A percentile compares a stretch with the other conserved stretches of the same genome.
Evolutionary conservation across 1,140 invertebrate species (phyloP).

Genomic region (Diorhabda elongata): DNA sequence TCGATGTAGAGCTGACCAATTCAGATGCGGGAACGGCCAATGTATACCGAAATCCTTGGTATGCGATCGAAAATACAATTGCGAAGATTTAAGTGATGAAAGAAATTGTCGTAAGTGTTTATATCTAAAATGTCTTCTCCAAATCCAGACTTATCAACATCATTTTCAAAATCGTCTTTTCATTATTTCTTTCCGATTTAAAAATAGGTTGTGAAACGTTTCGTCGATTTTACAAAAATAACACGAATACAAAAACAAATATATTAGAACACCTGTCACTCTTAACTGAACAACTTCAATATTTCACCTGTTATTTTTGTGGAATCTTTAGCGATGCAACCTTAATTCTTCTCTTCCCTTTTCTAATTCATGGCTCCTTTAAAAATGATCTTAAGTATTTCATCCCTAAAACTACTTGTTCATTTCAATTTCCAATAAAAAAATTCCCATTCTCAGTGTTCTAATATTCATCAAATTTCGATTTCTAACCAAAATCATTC

Average conservation of each 20-base stretch:
- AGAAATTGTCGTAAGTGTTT: conserved; percentile 46
- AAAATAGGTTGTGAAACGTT: not conserved
- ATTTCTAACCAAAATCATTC: conserved; percentile 24
- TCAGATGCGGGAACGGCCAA: conserved; percentile 60
- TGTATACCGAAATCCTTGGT: conserved; percentile 49
- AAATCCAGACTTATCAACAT: not conserved
- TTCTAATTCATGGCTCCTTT: too few relatives aligned
- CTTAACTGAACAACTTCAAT: too few relatives aligned
- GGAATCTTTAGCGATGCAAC: too few relatives aligned
- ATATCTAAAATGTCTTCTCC: not conserved
- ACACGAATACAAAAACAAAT: too few relatives aligned
- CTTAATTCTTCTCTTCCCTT: too few relatives aligned
- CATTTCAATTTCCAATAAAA: not conserved
- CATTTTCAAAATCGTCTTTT: not conserved
- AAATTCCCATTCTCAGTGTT: not conserved
- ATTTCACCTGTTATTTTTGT: too few relatives aligned
- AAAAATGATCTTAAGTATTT: not conserved
- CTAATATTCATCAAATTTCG: conserved; percentile 22
- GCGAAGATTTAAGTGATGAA: conserved; percentile 60
- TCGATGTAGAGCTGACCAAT: conserved; percentile 32
- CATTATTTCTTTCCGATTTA: not conserved
- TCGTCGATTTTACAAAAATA: not conserved
- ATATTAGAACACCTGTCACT: not conserved
- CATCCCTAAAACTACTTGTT: not conserved
- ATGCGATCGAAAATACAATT: conserved; percentile 58